Evolutionary conservation across 92 coral and sea anemone species (phyloP).

Genomic region (Porites divaricata): DNA sequence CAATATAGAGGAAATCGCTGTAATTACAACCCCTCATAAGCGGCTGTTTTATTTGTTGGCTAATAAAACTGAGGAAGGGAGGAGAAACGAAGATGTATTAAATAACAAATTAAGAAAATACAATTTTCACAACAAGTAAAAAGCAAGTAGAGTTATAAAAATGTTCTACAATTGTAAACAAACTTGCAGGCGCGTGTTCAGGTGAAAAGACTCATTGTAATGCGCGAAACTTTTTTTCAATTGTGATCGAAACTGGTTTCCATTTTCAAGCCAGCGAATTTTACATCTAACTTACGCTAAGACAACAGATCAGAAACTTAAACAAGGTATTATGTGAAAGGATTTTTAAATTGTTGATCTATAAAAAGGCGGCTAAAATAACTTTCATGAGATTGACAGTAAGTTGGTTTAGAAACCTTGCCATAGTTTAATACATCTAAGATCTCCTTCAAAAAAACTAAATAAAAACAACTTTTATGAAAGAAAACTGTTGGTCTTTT

Average conservation of each 20-base stretch:
- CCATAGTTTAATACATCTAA: neutral
- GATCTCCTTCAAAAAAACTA: neutral
- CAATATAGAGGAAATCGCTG: neutral
- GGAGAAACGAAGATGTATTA: neutral
- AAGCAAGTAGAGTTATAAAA: neutral
- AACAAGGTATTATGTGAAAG: too few relatives aligned
- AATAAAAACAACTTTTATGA: too few relatives aligned
- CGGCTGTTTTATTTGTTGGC: neutral
- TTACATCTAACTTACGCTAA: neutral
- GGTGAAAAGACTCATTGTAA: neutral
- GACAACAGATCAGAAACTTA: neutral
- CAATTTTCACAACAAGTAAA: neutral
- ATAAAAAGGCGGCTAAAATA: neutral
- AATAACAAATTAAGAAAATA: neutral
- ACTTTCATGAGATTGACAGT: neutral
- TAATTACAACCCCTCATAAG: neutral
- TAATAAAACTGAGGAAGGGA: constrained; percentile 32
- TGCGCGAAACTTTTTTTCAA: neutral
- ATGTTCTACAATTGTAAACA: constrained; percentile 6
- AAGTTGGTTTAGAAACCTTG: neutral
- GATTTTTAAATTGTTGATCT: neutral
- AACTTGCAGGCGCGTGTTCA: constrained; percentile 5
- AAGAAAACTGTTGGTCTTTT: neutral
- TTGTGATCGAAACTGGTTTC: neutral
- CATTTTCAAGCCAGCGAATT: neutral